A percentile compares a stretch with the other conserved stretches of the same genome.
These are phyloP conservation scores for Illadopsis cleaveri DNA, from an alignment of 2,113 vertebrate species.

Conservation along the genomic window DNA sequence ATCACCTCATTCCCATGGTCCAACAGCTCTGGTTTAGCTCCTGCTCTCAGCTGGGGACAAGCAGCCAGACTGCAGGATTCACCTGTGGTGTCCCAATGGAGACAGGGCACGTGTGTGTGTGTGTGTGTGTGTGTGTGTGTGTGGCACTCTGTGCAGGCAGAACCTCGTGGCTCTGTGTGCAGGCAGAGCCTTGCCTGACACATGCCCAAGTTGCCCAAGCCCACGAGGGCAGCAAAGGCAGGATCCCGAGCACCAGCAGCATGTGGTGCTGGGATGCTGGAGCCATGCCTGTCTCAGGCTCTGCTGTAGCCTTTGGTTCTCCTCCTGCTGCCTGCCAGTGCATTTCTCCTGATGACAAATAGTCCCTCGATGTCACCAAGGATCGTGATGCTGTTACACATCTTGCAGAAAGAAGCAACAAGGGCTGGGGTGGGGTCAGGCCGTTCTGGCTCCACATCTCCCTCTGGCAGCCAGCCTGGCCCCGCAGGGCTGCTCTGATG, in stretches of 20 bases:
- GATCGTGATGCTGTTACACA: neutral
- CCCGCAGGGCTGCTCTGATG: neutral
- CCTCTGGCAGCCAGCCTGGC: neutral
- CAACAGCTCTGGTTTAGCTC: neutral
- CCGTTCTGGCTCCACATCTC: neutral
- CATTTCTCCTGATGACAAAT: neutral
- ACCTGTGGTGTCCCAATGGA: accelerated
- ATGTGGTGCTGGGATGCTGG: neutral
- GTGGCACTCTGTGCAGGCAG: neutral
- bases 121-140: no score
- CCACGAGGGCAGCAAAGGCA: neutral
- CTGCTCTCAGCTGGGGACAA: neutral
- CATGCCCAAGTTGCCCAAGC: neutral
- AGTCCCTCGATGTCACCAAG: neutral
- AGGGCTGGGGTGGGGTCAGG: neutral
- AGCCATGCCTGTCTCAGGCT: neutral
- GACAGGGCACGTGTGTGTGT: accelerated
- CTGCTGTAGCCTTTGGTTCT: neutral
- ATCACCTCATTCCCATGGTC: accelerated
- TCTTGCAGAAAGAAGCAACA: neutral
- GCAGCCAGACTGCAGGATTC: neutral
- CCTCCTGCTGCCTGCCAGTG: neutral
- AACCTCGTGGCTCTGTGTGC: neutral
- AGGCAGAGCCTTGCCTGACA: neutral
- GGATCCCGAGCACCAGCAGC: neutral